phyloP scores from a whole-genome alignment of 2,113 vertebrate species.

The Pomatorhinus ruficollis region DNA sequence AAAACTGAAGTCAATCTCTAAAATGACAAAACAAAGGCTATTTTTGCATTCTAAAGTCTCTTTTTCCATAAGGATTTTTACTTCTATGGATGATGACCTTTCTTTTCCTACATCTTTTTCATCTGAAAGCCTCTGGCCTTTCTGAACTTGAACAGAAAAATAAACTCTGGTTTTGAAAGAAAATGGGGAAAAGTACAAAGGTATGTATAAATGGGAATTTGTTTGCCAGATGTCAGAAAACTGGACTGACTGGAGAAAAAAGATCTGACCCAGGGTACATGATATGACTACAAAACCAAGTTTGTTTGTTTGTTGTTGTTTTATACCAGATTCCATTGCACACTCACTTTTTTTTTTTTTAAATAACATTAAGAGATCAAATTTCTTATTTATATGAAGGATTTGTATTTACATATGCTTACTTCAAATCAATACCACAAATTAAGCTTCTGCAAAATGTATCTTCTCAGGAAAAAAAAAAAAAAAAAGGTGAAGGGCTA shows the following conservation, averaged over 20 bases:
- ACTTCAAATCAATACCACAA: slow-evolving; percentile 44
- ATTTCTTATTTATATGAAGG: not conserved
- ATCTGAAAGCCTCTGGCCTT: not conserved
- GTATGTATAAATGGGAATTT: not conserved
- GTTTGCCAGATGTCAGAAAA: not conserved
- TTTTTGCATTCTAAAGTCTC: not conserved
- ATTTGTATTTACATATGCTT: not conserved
- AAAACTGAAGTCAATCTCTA: not conserved
- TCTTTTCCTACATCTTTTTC: not conserved
- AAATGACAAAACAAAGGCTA: not conserved
- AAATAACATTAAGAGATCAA: not conserved
- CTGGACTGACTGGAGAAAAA: not conserved
- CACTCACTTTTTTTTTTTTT: not conserved
- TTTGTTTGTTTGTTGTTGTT: not conserved
- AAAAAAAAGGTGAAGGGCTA: not conserved
- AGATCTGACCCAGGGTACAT: not conserved
- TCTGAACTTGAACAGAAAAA: not conserved
- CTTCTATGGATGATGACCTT: not conserved
- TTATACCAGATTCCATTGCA: not conserved
- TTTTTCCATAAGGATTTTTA: not conserved
- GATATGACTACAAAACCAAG: not conserved
- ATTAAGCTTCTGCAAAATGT: slow-evolving; percentile 37
- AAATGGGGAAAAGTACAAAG: not conserved
- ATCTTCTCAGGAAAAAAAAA: not conserved
- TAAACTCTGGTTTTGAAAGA: not conserved